A percentile compares a stretch with the other conserved stretches of the same genome.
Evolutionary conservation across 2,888 invertebrate species (phyloP).

Genomic region (Plagodis dolabraria): DNA sequence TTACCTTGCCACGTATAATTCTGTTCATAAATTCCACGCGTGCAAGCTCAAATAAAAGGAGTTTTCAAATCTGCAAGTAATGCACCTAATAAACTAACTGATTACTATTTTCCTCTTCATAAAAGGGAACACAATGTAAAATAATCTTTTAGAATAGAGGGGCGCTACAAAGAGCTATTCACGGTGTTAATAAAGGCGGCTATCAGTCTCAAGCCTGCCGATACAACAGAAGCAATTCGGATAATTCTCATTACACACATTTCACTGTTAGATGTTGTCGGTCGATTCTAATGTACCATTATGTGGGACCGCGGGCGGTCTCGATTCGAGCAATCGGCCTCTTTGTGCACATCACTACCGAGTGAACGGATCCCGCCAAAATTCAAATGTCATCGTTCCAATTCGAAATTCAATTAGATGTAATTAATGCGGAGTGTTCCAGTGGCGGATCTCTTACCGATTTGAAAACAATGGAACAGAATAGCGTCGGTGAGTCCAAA

Average conservation of each 20-base stretch:
- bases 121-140: slow-evolving; percentile 74
- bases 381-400: slow-evolving; percentile 87
- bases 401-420: slow-evolving; percentile 87
- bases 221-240: slow-evolving; percentile 81
- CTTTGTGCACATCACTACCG: slow-evolving; percentile 81
- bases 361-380: slow-evolving; percentile 77
- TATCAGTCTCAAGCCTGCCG: slow-evolving; percentile 68
- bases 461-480: slow-evolving; percentile 75
- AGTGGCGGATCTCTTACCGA: slow-evolving; percentile 76
- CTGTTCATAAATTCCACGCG: slow-evolving; percentile 23
- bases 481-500: slow-evolving; percentile 50
- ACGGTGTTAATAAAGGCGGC: slow-evolving; percentile 68
- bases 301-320: slow-evolving; percentile 78
- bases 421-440: slow-evolving; percentile 84
- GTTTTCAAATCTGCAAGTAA: slow-evolving; percentile 72
- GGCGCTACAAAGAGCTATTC: slow-evolving; percentile 76
- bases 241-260: slow-evolving; percentile 84
- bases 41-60: slow-evolving; percentile 49
- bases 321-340: slow-evolving; percentile 68
- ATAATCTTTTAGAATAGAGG: slow-evolving; percentile 74
- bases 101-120: slow-evolving; percentile 76
- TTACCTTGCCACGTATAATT: slow-evolving; percentile 43
- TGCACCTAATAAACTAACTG: slow-evolving; percentile 77
- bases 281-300: slow-evolving; percentile 75
- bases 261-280: slow-evolving; percentile 77